Base-by-base conservation (phyloP, 1,140 invertebrate species). In the Sitophilus oryzae region DNA sequence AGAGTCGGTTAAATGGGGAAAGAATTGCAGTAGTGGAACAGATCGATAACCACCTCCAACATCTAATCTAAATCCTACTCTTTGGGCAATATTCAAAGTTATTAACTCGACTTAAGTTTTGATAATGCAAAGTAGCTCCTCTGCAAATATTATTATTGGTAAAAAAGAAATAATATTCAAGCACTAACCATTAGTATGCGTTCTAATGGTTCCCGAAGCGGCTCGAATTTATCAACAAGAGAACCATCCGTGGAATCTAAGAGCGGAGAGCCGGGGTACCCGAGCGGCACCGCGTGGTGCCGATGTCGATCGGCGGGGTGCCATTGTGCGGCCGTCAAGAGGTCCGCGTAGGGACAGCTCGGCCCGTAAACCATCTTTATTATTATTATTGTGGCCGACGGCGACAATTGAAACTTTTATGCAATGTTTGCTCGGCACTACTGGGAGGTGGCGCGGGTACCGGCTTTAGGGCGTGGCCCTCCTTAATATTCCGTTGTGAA, bases 321-420 rank as follows among this genome's bases (percentile, higher is more conserved):
- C 35, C 47, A 56, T 56, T 56, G 54, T 56, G 37, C 42, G 18
- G 34, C 22, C 54, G 54, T 56, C 47, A 50, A 56, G 54, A 50
- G 47, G 47, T 50, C 20, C 38, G 20, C 36, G 50, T 42, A 36
- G 16, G 41, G 37, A 44, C 30, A 30, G 11, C 25, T 14, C 47
- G 23, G 44, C 46, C 42, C 54, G 54, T 43, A 43, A 55, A 55
- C 38, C 45, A 48, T 55, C 45, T 48, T 52, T 45, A 44, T 50
- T 51, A 56, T 56, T 51, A 43, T 43, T 47, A 48, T 49, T 19
- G 25, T 6, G n/a, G n/a, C n/a, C n/a, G 37, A 45, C 40, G 14
- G 47, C 25, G 34, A 56, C 47, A 44, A 50, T 50, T 56, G 38
- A 56, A 50, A 45, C 15, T 30, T 53, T 53, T 30, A 45, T 41